phyloP scores from a whole-genome alignment of 2,888 invertebrate genomes.

The Megalurothrips usitatus region DNA sequence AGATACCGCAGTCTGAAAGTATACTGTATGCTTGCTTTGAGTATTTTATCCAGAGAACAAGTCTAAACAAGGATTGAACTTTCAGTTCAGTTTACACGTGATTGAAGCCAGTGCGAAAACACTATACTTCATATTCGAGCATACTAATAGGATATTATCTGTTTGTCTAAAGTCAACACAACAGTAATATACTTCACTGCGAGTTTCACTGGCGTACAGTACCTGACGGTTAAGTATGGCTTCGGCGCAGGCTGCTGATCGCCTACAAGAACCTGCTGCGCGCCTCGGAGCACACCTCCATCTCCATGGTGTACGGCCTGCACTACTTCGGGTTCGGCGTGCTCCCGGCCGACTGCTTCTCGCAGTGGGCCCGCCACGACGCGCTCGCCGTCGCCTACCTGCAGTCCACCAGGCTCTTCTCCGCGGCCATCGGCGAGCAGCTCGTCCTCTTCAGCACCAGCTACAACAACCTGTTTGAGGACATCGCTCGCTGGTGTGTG shows the following conservation, averaged over 20 bases:
- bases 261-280: conserved; percentile 49
- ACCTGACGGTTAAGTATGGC: no score
- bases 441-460: neutral
- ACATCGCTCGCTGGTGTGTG: neutral
- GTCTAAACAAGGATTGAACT: no score
- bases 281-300: conserved; percentile 48
- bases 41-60: no score
- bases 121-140: no score
- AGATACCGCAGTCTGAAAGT: no score
- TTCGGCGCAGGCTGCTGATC: conserved; percentile 45
- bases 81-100: no score
- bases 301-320: conserved; percentile 47
- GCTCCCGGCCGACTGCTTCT: conserved; percentile 43
- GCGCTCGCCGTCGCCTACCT: conserved; percentile 47
- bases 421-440: conserved; percentile 42
- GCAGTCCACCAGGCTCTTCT: conserved; percentile 46
- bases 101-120: no score
- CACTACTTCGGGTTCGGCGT: conserved; percentile 45
- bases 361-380: conserved; percentile 45
- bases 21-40: no score
- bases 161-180: no score
- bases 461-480: neutral
- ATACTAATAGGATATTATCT: no score
- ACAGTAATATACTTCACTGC: no score
- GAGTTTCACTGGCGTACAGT: no score